phyloP scores from a whole-genome alignment of 2,888 invertebrate genomes.

The Athetis lepigone region DNA sequence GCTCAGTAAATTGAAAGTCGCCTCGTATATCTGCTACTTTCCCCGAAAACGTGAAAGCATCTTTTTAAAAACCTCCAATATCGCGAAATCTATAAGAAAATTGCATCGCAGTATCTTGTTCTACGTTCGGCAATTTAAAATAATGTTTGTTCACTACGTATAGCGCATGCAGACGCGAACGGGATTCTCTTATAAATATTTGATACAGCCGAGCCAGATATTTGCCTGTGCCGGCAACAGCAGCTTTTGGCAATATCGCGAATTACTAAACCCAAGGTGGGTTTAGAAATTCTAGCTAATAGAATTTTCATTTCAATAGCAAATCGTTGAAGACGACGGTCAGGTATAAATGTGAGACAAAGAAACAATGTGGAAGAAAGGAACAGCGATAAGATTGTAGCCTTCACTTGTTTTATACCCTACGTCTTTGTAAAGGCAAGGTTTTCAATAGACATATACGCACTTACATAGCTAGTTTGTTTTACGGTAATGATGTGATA shows the following conservation, averaged over 20 bases:
- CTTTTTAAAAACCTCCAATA: constrained; percentile 31
- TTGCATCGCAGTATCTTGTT: constrained; percentile 65
- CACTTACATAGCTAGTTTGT: constrained; percentile 24
- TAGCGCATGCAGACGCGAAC: constrained; percentile 73
- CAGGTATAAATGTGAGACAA: constrained; percentile 59
- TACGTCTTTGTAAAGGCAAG: constrained; percentile 41
- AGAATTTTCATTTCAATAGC: constrained; percentile 80
- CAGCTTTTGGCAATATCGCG: constrained; percentile 71
- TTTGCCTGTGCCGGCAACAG: constrained; percentile 73
- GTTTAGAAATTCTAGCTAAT: constrained; percentile 74
- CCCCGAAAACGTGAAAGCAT: constrained; percentile 3
- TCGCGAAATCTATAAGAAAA: constrained; percentile 64
- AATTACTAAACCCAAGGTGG: constrained; percentile 70
- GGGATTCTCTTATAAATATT: constrained; percentile 85
- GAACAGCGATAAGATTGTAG: constrained; percentile 57
- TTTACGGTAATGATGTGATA: constrained; percentile 12
- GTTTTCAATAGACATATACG: constrained; percentile 35
- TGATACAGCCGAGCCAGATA: constrained; percentile 76
- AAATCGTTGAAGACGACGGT: constrained; percentile 68
- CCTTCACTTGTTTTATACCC: constrained; percentile 45
- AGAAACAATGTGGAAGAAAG: constrained; percentile 52
- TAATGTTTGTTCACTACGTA: constrained; percentile 71
- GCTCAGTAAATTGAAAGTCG: background rate
- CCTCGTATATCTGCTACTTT: background rate
- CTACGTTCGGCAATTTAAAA: constrained; percentile 72